A percentile compares a stretch with the other conserved stretches of the same genome.
phyloP scores from a whole-genome alignment of 2,113 vertebrate species.

The Panthera leo region DNA sequence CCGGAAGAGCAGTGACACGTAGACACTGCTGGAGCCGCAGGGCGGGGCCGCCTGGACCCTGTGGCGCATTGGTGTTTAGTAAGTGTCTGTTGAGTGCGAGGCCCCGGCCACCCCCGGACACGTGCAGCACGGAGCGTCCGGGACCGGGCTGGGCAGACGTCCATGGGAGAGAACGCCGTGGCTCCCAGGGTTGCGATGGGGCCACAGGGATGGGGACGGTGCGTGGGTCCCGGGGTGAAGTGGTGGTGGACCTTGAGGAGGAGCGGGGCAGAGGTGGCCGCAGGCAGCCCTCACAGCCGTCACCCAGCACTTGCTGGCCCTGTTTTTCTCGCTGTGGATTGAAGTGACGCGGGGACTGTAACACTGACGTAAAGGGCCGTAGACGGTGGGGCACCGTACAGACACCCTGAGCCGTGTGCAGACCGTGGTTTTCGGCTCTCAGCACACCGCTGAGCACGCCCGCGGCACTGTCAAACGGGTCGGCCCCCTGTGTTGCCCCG shows the following conservation, averaged over 20 bases:
- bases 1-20: background rate
- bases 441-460: accelerated
- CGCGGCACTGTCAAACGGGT: accelerated
- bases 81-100: background rate
- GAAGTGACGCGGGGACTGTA: background rate
- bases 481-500: background rate
- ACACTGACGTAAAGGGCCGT: background rate
- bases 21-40: background rate
- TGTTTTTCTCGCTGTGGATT: background rate
- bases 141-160: too few relatives aligned
- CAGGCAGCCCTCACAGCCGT: too few relatives aligned
- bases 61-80: background rate
- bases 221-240: accelerated
- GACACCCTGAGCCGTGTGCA: background rate
- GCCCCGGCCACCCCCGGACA: background rate
- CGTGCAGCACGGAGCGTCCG: background rate
- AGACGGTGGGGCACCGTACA: accelerated
- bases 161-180: accelerated
- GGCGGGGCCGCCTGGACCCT: background rate
- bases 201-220: background rate
- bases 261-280: background rate
- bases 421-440: accelerated
- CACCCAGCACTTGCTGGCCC: background rate
- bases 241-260: background rate
- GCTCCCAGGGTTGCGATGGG: background rate